A percentile compares a stretch with the other conserved stretches of the same genome.
phyloP scores from a whole-genome alignment of 2,888 invertebrate genomes.

The Omphaloscelis lunosa region DNA sequence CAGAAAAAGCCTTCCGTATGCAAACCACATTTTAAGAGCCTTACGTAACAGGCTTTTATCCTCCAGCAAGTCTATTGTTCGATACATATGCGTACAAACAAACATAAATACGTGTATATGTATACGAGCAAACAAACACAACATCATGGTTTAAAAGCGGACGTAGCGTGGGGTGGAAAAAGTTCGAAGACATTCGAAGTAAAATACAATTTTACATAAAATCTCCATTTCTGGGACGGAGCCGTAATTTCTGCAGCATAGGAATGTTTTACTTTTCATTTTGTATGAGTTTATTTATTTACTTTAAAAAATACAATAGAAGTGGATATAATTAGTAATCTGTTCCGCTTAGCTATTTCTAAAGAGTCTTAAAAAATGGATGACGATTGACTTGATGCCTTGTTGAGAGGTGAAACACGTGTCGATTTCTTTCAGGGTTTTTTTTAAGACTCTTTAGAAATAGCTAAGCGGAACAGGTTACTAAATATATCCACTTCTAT shows the following conservation, averaged over 20 bases:
- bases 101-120: not conserved
- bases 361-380: no score
- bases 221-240: not conserved
- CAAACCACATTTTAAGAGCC: constrained; percentile 55
- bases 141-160: constrained; percentile 6
- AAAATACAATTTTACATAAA: constrained; percentile 13
- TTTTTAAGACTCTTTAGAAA: no score
- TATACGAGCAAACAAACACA: constrained; percentile 14
- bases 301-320: no score
- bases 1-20: constrained; percentile 25
- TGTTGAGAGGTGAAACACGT: no score
- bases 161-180: not conserved
- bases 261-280: not conserved
- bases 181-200: constrained; percentile 19
- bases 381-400: no score
- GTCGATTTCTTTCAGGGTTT: no score
- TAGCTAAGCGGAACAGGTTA: no score
- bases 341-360: no score
- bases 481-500: no score
- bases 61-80: constrained; percentile 47
- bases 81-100: constrained; percentile 22
- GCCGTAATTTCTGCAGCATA: not conserved
- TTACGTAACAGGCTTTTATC: constrained; percentile 50
- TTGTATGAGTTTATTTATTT: not conserved
- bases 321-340: no score